Evolutionary conservation across 2,113 vertebrate genomes (phyloP).

Genomic region (western clawed frog (Xenopus tropicalis)): DNA sequence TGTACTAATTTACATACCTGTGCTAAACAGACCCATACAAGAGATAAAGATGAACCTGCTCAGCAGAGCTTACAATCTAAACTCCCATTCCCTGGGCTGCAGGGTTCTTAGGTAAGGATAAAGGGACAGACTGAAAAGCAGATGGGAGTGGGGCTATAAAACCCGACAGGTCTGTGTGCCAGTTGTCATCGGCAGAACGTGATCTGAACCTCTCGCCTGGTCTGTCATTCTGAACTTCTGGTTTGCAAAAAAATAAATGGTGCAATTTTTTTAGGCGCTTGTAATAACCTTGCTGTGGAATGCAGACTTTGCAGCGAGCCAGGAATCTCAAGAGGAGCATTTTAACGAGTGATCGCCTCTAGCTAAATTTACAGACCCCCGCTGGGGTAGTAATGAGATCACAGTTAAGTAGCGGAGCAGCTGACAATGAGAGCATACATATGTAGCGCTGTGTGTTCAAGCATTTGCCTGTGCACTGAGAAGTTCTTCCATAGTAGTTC

Average conservation of each 20-base stretch:
- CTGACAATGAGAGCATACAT: conserved; percentile 40
- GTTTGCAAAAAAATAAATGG: conserved; percentile 23
- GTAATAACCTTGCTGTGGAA: conserved; percentile 42
- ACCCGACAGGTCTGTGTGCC: conserved; percentile 7
- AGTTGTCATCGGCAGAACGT: neutral
- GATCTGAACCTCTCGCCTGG: neutral
- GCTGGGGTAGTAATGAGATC: conserved; percentile 43
- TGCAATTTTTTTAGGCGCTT: conserved; percentile 23
- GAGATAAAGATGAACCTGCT: too few species aligned
- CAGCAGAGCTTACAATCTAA: too few species aligned
- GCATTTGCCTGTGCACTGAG: conserved; percentile 2
- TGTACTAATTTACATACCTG: too few species aligned
- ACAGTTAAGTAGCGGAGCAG: conserved; percentile 21
- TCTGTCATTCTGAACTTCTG: conserved; percentile 17
- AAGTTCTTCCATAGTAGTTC: neutral
- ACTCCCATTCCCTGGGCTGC: neutral
- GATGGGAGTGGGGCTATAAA: neutral
- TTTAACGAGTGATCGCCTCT: conserved; percentile 40
- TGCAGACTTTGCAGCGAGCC: conserved; percentile 27
- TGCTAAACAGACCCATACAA: too few species aligned
- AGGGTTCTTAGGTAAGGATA: neutral
- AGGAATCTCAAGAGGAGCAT: conserved; percentile 32
- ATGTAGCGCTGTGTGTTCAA: conserved; percentile 4
- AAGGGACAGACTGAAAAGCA: neutral
- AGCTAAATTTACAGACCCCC: conserved; percentile 42